Percentiles rank a stretch among this genome's conserved stretches.
Evolutionary conservation across 2,113 vertebrate genomes (phyloP).

Genomic region (Antechinus stuartii): DNA sequence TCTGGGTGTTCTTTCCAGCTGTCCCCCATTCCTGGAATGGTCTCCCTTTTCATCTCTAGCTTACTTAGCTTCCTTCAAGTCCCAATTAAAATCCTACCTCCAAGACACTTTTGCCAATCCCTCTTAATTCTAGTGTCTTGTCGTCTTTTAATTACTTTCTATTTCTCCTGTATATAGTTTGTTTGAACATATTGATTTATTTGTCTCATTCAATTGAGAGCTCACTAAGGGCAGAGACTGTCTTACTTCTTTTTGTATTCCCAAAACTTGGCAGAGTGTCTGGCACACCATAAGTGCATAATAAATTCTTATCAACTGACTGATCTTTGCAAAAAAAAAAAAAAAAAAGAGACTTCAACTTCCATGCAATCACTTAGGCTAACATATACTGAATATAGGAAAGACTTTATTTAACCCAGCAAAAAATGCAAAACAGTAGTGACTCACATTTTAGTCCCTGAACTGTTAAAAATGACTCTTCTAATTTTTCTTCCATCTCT

Average conservation of each 20-base stretch:
- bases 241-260: background rate
- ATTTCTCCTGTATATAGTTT: background rate
- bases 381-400: background rate
- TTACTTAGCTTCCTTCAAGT: background rate
- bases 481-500: background rate
- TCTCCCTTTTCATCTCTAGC: background rate
- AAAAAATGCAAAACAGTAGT: background rate
- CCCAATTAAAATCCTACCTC: background rate
- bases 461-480: background rate
- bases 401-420: background rate
- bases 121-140: background rate
- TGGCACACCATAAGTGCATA: background rate
- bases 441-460: background rate
- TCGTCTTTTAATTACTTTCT: background rate
- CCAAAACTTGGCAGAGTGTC: background rate
- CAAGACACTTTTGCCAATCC: background rate
- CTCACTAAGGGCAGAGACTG: background rate
- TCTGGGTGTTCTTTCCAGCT: background rate
- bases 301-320: background rate
- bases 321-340: background rate
- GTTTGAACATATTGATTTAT: background rate
- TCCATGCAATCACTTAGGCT: slow-evolving; percentile 1
- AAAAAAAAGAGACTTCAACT: background rate
- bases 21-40: background rate
- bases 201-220: background rate